A percentile compares a stretch with the other conserved stretches of the same genome.
These are phyloP conservation scores for Mustelus asterias DNA, from an alignment of 2,113 vertebrate species.

Conservation along the genomic window DNA sequence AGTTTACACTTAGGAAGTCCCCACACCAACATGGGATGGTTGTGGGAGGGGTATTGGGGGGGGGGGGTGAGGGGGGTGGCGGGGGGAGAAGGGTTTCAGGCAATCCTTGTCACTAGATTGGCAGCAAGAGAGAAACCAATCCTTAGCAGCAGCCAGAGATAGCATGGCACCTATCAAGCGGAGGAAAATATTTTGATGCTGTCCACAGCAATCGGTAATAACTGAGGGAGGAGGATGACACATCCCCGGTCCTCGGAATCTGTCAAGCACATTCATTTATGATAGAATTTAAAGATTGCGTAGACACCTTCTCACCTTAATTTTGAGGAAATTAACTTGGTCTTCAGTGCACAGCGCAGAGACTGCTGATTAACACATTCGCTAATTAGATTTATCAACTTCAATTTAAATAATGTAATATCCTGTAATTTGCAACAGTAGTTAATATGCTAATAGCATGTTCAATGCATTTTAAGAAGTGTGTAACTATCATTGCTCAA, in stretches of 20 bases:
- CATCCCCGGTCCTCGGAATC: not conserved
- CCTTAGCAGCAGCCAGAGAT: not conserved
- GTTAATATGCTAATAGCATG: not conserved
- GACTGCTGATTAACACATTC: not conserved
- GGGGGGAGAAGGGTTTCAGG: not conserved
- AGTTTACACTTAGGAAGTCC: not conserved
- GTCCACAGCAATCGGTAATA: not conserved
- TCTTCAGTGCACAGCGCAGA: not conserved
- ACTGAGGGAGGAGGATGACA: not conserved
- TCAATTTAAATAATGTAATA: not conserved
- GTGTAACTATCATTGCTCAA: not conserved
- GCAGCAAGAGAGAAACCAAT: not conserved
- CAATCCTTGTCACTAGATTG: not conserved
- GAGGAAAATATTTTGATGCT: not conserved
- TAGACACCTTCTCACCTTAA: not conserved
- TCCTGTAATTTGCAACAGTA: not conserved
- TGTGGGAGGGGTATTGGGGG: no score
- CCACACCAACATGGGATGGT: not conserved
- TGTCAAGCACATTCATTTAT: not conserved
- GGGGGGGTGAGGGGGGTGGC: no score
- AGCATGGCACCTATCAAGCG: not conserved
- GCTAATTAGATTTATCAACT: not conserved
- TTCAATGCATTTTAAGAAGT: not conserved
- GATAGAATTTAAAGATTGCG: not conserved
- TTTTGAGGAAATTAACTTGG: not conserved